Percentiles rank a stretch among this genome's conserved stretches.
Conservation (phyloP, 2,797 vertebrate genomes). For the Hippocampus kuda region DNA sequence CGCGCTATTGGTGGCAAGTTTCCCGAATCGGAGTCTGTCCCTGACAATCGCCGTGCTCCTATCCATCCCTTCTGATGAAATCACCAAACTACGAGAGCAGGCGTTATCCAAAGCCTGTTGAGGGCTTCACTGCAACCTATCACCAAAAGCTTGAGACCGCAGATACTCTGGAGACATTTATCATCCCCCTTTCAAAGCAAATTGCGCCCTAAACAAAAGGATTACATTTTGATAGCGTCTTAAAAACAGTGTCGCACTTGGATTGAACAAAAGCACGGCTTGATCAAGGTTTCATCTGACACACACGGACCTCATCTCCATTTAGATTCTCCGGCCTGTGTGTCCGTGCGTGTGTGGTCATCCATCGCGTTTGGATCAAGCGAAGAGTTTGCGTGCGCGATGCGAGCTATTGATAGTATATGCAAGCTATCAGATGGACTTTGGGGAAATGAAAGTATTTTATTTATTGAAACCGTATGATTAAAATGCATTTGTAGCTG, state of each 20-base stretch:
- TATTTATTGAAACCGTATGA: conserved; percentile 67
- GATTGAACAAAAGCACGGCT: conserved; percentile 43
- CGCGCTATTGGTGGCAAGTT: background rate
- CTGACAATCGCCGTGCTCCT: background rate
- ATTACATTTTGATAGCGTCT: conserved; percentile 34
- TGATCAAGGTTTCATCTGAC: conserved; percentile 59
- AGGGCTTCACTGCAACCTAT: background rate
- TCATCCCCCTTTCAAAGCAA: background rate
- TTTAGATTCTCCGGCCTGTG: conserved; percentile 53
- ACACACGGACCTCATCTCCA: conserved; percentile 57
- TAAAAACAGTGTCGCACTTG: conserved; percentile 11
- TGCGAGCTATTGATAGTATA: conserved; percentile 55
- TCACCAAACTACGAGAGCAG: background rate
- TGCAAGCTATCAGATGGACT: conserved; percentile 56
- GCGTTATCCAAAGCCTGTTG: background rate
- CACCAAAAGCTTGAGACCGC: background rate
- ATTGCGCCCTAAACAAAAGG: background rate
- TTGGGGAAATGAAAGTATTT: conserved; percentile 62
- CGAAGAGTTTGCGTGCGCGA: conserved; percentile 20
- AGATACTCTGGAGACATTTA: background rate
- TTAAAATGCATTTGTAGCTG: conserved; percentile 64
- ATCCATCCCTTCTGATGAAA: background rate
- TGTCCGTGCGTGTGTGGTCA: conserved; percentile 63
- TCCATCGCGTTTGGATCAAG: conserved; percentile 46
- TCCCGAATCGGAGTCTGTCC: background rate